phyloP scores from a whole-genome alignment of 2,888 invertebrate species.

The Ecliptopera silaceata region DNA sequence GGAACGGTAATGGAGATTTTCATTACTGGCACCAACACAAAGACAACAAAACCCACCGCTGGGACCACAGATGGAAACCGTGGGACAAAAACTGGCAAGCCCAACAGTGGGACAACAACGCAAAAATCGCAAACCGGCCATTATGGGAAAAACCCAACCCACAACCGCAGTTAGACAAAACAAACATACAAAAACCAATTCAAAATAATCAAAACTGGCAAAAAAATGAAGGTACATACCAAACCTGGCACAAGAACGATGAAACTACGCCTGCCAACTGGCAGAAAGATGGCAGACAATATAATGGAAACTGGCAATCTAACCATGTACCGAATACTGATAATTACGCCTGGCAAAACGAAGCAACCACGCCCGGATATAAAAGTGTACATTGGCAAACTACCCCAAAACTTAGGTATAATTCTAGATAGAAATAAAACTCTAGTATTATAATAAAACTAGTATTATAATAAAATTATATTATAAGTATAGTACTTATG shows the following conservation, averaged over 20 bases:
- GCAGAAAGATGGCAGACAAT: constrained; percentile 16
- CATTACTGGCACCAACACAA: constrained; percentile 44
- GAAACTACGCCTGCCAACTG: constrained; percentile 18
- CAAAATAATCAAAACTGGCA: constrained; percentile 16
- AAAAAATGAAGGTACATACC: constrained; percentile 12
- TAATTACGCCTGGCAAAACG: constrained; percentile 11
- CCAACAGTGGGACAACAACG: constrained; percentile 44
- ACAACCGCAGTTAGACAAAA: constrained; percentile 23
- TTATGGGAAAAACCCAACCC: constrained; percentile 29
- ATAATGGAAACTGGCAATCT: constrained; percentile 28
- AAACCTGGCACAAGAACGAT: constrained; percentile 43
- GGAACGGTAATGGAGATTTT: constrained; percentile 40
- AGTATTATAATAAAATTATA: constrained; percentile 21
- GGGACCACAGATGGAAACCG: constrained; percentile 58
- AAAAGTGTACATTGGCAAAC: constrained; percentile 17
- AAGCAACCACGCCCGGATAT: constrained; percentile 2
- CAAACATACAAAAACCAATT: constrained; percentile 12
- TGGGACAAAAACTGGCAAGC: constrained; percentile 54
- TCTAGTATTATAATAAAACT: constrained; percentile 10
- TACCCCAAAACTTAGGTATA: constrained; percentile 16
- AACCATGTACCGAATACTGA: constrained; percentile 23
- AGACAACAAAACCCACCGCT: constrained; percentile 45
- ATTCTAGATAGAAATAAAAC: constrained; percentile 19
- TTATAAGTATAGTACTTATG: constrained; percentile 26
- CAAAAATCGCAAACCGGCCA: constrained; percentile 32